Base-by-base conservation (phyloP, 2,888 invertebrate genomes). In the Seladonia tumulorum region DNA sequence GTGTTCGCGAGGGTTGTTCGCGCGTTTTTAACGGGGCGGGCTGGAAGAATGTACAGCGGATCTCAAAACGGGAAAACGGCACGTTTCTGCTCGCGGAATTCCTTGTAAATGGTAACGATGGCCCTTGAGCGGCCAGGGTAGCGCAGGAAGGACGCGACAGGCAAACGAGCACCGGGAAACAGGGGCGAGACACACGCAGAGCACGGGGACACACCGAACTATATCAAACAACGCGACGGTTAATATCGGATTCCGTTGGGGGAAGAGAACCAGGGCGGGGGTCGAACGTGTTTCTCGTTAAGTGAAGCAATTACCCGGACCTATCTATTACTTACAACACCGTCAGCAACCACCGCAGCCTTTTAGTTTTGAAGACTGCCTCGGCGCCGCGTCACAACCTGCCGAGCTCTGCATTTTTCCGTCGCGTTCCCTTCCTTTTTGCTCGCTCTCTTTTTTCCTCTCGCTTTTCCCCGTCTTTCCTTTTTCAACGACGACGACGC, bases 281-380 rank as follows among this genome's bases (percentile, higher is more conserved):
- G 87, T 91, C 92, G 93, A 93, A 93, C 94, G 94, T 94, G 94
- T 94, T 94, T 94, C 94, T 94, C 94, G 94, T 94, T 94, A 94
- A 94, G 94, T 94, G 94, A 94, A 94, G 94, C 94, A 94, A 94
- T 94, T 94, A 94, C 93, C 92, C 92, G 74, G 92, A 93, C 93
- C 93, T 94, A 94, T 94, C 94, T 93, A 92, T 94, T 94, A 94
- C 94, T 93, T 93, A 93, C 92, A 91, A 93, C 93, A 91, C 87
- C 92, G 94, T 94, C 94, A 94, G 94, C 94, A 94, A 92, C 93
- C 93, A 93, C 93, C 93, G 88, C 92, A 92, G 93, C 92, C 92
- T 93, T 94, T 94, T 93, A 94, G 93, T 94, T 93, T 93, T 93
- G 92, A 93, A 92, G 93, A 93, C 85, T 82, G 83, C 73, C 86